Conservation (phyloP, 2,797 vertebrate species). For the Aldrovandia affinis region DNA sequence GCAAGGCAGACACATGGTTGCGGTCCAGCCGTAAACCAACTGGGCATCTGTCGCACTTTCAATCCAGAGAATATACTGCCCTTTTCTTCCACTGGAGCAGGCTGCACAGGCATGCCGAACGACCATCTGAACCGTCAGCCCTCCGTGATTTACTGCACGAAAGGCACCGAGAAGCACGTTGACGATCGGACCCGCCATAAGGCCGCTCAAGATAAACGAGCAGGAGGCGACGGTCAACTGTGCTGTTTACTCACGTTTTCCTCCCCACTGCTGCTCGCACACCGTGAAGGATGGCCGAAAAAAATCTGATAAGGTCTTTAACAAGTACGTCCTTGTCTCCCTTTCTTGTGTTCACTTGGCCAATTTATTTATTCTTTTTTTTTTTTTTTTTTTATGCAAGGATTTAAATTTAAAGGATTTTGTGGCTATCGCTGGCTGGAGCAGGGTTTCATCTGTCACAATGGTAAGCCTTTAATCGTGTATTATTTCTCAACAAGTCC, state of each 20-base stretch:
- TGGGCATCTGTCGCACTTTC: neutral
- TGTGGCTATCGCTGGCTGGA: conserved; percentile 36
- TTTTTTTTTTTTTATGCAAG: conserved; percentile 38
- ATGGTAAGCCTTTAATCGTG: conserved; percentile 69
- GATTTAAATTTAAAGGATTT: conserved; percentile 43
- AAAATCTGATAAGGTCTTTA: conserved; percentile 57
- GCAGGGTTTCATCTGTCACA: conserved; percentile 57
- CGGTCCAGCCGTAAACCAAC: neutral
- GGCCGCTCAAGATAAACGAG: conserved; percentile 36
- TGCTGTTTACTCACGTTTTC: conserved; percentile 32
- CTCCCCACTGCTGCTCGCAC: conserved; percentile 38
- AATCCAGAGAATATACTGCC: neutral
- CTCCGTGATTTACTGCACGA: neutral
- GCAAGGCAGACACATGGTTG: neutral
- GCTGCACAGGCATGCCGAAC: neutral
- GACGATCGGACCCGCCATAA: conserved; percentile 3
- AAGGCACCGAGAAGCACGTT: neutral
- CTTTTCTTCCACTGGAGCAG: neutral
- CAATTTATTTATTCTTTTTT: neutral
- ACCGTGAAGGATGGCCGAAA: conserved; percentile 48
- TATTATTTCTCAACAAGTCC: conserved; percentile 41
- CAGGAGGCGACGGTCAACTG: conserved; percentile 28
- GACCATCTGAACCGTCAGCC: neutral
- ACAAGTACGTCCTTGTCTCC: conserved; percentile 42
- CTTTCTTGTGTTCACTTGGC: conserved; percentile 33